Evolutionary conservation across 2,797 vertebrate species (phyloP).

Genomic region (Propithecus perrieri): DNA sequence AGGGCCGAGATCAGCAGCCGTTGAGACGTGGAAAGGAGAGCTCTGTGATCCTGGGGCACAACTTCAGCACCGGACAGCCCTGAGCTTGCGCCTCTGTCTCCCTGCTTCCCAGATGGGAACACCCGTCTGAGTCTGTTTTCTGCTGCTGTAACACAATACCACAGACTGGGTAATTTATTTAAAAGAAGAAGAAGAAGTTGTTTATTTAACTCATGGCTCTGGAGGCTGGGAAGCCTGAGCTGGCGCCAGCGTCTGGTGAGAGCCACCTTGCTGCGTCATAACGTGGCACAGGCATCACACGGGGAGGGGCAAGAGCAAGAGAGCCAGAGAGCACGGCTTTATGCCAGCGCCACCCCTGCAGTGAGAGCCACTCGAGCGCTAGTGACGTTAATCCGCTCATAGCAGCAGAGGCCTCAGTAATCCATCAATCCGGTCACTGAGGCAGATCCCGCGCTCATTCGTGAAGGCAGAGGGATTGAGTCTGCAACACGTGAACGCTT

Average conservation of each 20-base stretch:
- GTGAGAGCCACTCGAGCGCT: background rate
- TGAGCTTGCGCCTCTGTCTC: background rate
- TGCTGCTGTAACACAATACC: background rate
- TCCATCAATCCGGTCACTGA: background rate
- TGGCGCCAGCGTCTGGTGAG: background rate
- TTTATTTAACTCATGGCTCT: background rate
- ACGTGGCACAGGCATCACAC: background rate
- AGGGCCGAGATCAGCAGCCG: background rate
- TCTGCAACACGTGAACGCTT: no score
- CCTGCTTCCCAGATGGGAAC: background rate
- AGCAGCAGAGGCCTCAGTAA: background rate
- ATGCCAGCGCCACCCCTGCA: background rate
- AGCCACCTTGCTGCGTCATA: background rate
- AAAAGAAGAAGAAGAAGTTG: background rate
- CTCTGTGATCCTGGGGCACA: rapidly evolving
- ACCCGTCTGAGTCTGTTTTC: background rate
- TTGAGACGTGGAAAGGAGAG: background rate
- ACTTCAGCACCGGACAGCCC: background rate
- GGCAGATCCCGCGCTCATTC: background rate
- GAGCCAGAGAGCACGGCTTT: background rate
- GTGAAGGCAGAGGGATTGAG: background rate
- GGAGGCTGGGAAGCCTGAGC: background rate
- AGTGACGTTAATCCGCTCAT: no score
- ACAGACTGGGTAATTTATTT: background rate
- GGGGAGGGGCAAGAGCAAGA: background rate